Percentiles rank a stretch among this genome's conserved stretches.
Evolutionary conservation across 2,888 invertebrate species (phyloP).

Genomic region (Pseudococcus viburni): DNA sequence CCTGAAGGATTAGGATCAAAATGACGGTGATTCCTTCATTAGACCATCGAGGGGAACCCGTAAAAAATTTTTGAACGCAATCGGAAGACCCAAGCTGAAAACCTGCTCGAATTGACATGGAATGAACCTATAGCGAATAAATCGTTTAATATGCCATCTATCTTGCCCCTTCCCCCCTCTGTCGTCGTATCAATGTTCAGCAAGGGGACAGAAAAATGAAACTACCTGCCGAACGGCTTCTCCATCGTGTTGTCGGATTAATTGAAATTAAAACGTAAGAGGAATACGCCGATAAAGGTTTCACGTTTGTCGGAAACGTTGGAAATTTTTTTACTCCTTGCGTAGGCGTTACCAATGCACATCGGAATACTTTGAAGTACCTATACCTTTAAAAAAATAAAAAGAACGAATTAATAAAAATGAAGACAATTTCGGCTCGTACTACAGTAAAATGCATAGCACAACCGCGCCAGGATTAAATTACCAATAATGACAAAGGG

Average conservation of each 20-base stretch:
- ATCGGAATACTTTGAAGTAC: conserved; percentile 62
- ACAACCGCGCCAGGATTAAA: conserved; percentile 50
- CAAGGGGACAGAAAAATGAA: neutral
- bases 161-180: no score
- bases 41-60: no score
- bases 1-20: no score
- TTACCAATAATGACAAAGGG: conserved; percentile 61
- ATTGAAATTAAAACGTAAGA: conserved; percentile 23
- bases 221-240: conserved; percentile 37
- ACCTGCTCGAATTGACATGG: no score
- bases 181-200: no score
- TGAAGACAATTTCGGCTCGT: conserved; percentile 61
- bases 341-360: conserved; percentile 60
- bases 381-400: conserved; percentile 2
- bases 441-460: neutral
- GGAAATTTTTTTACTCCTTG: conserved; percentile 31
- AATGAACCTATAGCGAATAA: no score
- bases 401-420: conserved; percentile 56
- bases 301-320: conserved; percentile 62
- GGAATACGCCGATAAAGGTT: conserved; percentile 29
- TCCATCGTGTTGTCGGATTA: conserved; percentile 16
- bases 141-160: no score
- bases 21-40: no score
- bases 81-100: no score
- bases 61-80: no score